Percentiles rank a stretch among this genome's conserved stretches.
Evolutionary conservation across 2,113 vertebrate genomes (phyloP).

Genomic region (Percopsis transmontana): DNA sequence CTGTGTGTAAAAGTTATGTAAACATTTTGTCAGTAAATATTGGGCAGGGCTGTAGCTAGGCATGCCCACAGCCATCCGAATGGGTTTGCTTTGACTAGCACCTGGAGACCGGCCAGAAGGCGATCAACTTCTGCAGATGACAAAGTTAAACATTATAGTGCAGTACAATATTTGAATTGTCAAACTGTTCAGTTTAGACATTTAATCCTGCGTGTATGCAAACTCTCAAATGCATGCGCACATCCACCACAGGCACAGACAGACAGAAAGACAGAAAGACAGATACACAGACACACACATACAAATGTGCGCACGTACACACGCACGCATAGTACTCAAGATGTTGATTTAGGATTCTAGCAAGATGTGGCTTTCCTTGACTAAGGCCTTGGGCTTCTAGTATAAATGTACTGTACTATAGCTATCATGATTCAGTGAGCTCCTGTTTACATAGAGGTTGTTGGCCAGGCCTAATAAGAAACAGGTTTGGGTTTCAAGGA

Average conservation of each 20-base stretch:
- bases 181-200: constrained; percentile 40
- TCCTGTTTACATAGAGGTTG: constrained; percentile 33
- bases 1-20: constrained; percentile 49
- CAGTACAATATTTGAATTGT: constrained; percentile 65
- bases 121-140: constrained; percentile 68
- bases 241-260: not conserved
- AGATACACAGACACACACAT: not conserved
- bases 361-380: constrained; percentile 10
- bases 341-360: constrained; percentile 45
- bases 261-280: not conserved
- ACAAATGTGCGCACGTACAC: constrained; percentile 1
- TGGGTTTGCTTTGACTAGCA: constrained; percentile 51
- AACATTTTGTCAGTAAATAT: constrained; percentile 39
- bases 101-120: constrained; percentile 57
- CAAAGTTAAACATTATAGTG: constrained; percentile 68
- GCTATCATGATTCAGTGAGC: constrained; percentile 51
- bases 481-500: constrained; percentile 59
- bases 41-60: constrained; percentile 26
- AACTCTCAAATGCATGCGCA: constrained; percentile 29
- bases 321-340: constrained; percentile 23
- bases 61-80: constrained; percentile 42
- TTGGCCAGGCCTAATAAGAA: constrained; percentile 18
- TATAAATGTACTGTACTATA: constrained; percentile 29
- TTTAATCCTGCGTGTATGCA: constrained; percentile 3
- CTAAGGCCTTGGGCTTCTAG: constrained; percentile 16